Evolutionary conservation across 2,797 vertebrate genomes (phyloP).

Genomic region (Lagorchestes hirsutus): DNA sequence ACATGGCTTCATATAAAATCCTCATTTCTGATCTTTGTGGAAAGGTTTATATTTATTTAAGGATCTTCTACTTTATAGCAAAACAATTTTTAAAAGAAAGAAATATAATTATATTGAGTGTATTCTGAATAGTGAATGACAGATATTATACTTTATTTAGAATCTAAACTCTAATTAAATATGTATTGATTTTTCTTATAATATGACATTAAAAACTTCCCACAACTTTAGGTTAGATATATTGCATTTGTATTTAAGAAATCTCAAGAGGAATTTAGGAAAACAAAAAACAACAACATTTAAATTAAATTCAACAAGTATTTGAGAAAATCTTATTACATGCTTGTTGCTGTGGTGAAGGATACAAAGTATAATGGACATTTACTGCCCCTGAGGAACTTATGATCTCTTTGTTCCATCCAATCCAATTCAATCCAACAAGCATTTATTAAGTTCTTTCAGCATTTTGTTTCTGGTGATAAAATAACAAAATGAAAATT

Average conservation of each 20-base stretch:
- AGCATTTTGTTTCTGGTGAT: not conserved
- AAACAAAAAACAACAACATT: slow-evolving; percentile 45
- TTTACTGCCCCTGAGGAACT: slow-evolving; percentile 26
- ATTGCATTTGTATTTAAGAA: slow-evolving; percentile 28
- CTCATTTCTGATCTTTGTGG: not conserved
- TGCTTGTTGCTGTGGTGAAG: slow-evolving; percentile 42
- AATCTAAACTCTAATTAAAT: slow-evolving; percentile 11
- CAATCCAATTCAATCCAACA: not conserved
- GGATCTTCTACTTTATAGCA: not conserved
- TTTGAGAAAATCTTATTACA: not conserved
- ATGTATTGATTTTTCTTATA: not conserved
- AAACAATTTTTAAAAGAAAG: not conserved
- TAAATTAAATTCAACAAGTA: slow-evolving; percentile 52
- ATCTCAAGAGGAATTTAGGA: slow-evolving; percentile 41
- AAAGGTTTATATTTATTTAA: not conserved
- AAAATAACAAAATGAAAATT: not conserved
- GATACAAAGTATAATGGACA: slow-evolving; percentile 2
- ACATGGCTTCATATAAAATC: not conserved
- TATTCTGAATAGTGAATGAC: slow-evolving; percentile 23
- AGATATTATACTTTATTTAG: slow-evolving; percentile 37
- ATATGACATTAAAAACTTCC: not conserved
- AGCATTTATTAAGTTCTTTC: not conserved
- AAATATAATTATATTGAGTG: slow-evolving; percentile 24
- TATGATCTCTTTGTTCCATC: not conserved
- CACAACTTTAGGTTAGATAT: slow-evolving; percentile 1